Base-by-base conservation (phyloP, 2,113 vertebrate genomes). In the Hypomesus transpacificus region DNA sequence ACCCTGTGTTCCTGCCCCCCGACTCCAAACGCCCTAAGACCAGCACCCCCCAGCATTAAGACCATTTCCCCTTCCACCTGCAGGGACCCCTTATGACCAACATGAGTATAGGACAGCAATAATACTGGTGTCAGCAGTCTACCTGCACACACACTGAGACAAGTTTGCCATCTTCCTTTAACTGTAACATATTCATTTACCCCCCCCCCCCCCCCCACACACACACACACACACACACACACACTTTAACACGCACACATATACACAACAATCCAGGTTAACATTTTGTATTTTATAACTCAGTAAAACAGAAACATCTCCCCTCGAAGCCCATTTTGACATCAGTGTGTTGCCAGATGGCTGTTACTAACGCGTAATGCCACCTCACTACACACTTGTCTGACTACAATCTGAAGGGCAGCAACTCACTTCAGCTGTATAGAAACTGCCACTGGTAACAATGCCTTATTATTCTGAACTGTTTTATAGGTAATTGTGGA, bases 11-110 rank as follows among this genome's bases (percentile, higher is more conserved):
- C 82, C 91, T 90, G 58, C 86, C 95, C 3, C 95, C 92, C 20
- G 91, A 94, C 50, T 83, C 90, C 0, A 98, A 99, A 82, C 91
- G 94, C 26, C 82, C 91, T 57, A 94, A 93, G 81, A 93, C 87
- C 17, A 82, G 88, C 11, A 89, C 87, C 14, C 2, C 72, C 8
- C 2, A 80, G 9, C 60, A 26, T 57, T 58, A 85, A 83, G 18
- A 77, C 60, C 61, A 59, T 51, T 11, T 17, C 8, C 70, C 66
- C 68, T 56, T 26, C 28, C 83, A 67, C 69, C 66, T 26, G 79
- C 80, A 70, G 2, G 68, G 34, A 20, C 31, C 18, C 31, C 31
- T 64, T n/a, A 39, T 5, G 59, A 28, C 59, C 53, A 56, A n/a
- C 53, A 0, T n/a, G 21, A 46, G 3, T 28, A 62, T 56, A 69